Base-by-base conservation (phyloP, 2,888 invertebrate genomes). In the Lithophane socia region DNA sequence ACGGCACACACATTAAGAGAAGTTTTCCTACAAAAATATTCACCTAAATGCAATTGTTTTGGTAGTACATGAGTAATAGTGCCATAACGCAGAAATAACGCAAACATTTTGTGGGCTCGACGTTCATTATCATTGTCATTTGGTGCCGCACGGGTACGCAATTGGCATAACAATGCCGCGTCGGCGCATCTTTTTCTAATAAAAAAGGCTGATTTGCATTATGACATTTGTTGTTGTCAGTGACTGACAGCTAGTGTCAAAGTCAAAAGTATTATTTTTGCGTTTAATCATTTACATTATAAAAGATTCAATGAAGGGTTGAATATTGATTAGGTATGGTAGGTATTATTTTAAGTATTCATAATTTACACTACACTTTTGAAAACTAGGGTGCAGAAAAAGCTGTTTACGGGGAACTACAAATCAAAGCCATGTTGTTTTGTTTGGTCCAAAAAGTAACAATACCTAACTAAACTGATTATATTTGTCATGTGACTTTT, bases 171-270 rank as follows among this genome's bases (percentile, higher is more conserved):
- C 93, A 95, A 94, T 93, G 85, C 77, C 70, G 75, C 76, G 83
- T 83, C 87, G 87, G 90, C 91, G 91, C 92, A 90, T 93, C 91
- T 89, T 89, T 92, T 91, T 89, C 83, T 75, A 88, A 87, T 87
- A 88, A 87, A 91, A 91, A 88, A 90, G 86, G 80, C 76, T 85
- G 77, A 93, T 93, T 94, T 94, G 91, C 93, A 94, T 95, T 88
- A 77, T 90, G 88, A 90, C 90, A 91, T 93, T 92, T 91, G 88
- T 89, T 87, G 82, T 82, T 90, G 88, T 87, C 86, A 81, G 42
- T 79, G 83, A 84, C 72, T 90, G 89, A 89, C 89, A 83, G 81
- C 79, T 63, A 85, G 80, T 84, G 87, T 87, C 84, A 88, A 88
- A 87, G 85, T 88, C 86, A 86, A 86, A 89, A 84, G 72, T 85